Evolutionary conservation across 1,140 invertebrate genomes (phyloP), one percentile per base, ranked within the genome.

Genomic region (Drusus annulatus): DNA sequence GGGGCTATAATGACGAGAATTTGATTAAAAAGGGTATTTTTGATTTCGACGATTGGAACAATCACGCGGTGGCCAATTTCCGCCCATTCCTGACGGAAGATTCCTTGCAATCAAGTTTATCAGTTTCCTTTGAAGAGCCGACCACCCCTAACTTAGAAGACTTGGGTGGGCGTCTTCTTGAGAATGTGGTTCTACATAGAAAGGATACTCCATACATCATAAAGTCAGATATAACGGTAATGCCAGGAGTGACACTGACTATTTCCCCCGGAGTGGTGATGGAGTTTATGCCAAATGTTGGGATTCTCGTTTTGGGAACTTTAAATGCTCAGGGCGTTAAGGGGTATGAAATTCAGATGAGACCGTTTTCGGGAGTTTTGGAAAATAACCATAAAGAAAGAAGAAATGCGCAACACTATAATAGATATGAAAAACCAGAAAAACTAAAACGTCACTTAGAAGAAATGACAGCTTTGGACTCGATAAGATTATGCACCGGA

Each of bases 41-140:
- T 87, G 99, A 99, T 90, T 99, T 99, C 90, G 98, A 99, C 87
- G 98, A 99, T 86, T 99, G 98, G 98, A 99, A 99, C 86, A 97
- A 97, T 88, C 98, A 98, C 87, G 97, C 98, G 0, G 93, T 98
- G 51, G 98, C 97, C 0, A 91, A 94, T 19, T 99, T 95, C 87
- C 91, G 93, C 78, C 98, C 98, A 0, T 99, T 94, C 87, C 91
- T 99, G 52, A 91, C 93, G 52, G 93, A 93, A 85, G 92, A 96
- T 84, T 90, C 91, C 63, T 93, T 96, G 84, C 93, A 95, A 80
- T 92, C 93, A 0, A 95, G 94, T 78, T 89, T 95, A n/a, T 96
- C 95, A 0, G 90, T 93, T 0, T 91, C 92, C 0, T 94, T 92
- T 84, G 92, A 91, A 76, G 85, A 89, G 7, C 86, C 88, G 7